Conservation (phyloP, 2,888 invertebrate species). For the Dasysyrphus tricinctus region DNA sequence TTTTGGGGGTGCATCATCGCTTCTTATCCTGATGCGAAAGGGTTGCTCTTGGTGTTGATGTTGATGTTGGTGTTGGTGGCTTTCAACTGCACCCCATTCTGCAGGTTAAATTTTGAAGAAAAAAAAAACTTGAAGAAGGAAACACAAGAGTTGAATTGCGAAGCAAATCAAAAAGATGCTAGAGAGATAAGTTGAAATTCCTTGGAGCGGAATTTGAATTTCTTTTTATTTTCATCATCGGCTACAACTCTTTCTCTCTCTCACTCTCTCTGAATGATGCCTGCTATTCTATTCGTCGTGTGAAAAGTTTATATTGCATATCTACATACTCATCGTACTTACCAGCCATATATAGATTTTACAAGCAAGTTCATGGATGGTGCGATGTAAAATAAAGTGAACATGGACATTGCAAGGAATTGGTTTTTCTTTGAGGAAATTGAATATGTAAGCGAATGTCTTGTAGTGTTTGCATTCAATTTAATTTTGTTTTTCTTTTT, state of each 20-base stretch:
- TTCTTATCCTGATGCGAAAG: conserved; percentile 22
- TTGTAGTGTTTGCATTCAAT: conserved; percentile 44
- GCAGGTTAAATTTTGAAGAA: conserved; percentile 52
- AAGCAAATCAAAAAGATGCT: conserved; percentile 57
- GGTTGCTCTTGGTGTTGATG: conserved; percentile 29
- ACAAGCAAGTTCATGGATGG: conserved; percentile 24
- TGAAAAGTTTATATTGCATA: conserved; percentile 46
- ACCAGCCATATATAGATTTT: not conserved
- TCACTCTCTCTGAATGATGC: not conserved
- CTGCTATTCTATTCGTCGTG: conserved; percentile 33
- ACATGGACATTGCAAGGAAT: conserved; percentile 68
- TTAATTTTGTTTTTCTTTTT: conserved; percentile 32
- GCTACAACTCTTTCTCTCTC: no score
- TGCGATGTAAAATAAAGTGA: conserved; percentile 57
- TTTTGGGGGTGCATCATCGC: conserved; percentile 23
- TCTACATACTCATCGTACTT: not conserved
- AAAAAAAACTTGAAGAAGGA: conserved; percentile 1
- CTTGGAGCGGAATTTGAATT: conserved; percentile 61
- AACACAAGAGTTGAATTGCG: conserved; percentile 15
- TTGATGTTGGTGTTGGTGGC: not conserved
- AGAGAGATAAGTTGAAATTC: conserved; percentile 50
- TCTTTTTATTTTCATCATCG: conserved; percentile 8
- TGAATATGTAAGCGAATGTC: conserved; percentile 60
- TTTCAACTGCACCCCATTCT: conserved; percentile 25
- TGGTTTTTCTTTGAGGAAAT: conserved; percentile 58